A percentile compares a stretch with the other conserved stretches of the same genome.
Conservation (phyloP, 2,888 invertebrate genomes). For the Hirtodrosophila alboralis region DNA sequence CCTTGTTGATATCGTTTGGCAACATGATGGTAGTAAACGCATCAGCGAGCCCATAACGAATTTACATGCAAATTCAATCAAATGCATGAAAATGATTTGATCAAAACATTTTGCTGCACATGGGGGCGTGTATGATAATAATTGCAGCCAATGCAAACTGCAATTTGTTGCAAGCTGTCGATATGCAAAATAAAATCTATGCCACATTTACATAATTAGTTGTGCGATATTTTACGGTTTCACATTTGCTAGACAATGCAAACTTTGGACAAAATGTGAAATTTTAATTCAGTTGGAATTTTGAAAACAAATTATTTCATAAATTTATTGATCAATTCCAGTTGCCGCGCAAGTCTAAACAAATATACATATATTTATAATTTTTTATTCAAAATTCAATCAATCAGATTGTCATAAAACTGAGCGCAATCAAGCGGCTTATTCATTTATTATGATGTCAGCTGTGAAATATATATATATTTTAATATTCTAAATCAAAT, state of each 20-base stretch:
- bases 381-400: conserved; percentile 43
- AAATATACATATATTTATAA: conserved; percentile 27
- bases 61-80: conserved; percentile 71
- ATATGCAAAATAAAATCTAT: conserved; percentile 42
- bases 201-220: conserved; percentile 67
- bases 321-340: conserved; percentile 38
- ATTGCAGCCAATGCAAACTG: conserved; percentile 12
- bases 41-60: conserved; percentile 70
- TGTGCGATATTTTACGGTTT: conserved; percentile 31
- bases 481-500: conserved; percentile 46
- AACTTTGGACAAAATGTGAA: conserved; percentile 33
- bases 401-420: conserved; percentile 56
- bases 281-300: conserved; percentile 50
- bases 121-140: background rate
- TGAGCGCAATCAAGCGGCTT: conserved; percentile 32
- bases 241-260: conserved; percentile 34
- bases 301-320: conserved; percentile 5
- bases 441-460: conserved; percentile 64
- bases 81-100: conserved; percentile 62
- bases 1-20: conserved; percentile 54
- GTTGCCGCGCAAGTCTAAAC: conserved; percentile 31
- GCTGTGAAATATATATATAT: conserved; percentile 56
- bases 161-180: conserved; percentile 30
- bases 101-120: conserved; percentile 35
- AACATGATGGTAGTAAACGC: conserved; percentile 52